Percentiles rank a stretch among this genome's conserved stretches.
Conservation (phyloP, 2,888 invertebrate species). For the Leptinotarsa peninsularis region DNA sequence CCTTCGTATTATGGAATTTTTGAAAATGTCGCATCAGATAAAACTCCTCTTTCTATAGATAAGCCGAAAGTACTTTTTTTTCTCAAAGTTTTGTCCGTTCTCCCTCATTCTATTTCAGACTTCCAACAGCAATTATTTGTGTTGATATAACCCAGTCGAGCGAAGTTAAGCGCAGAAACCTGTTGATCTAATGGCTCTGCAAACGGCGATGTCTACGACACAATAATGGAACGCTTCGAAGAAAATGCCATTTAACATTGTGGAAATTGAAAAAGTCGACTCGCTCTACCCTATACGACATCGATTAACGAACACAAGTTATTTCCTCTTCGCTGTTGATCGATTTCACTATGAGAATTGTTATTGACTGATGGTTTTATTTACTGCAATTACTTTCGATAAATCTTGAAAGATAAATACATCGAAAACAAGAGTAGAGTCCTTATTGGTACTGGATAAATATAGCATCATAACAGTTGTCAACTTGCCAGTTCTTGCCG, state of each 20-base stretch:
- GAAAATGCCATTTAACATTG: conserved; percentile 41
- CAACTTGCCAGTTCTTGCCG: too few species aligned
- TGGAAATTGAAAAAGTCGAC: conserved; percentile 46
- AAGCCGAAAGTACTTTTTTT: too few species aligned
- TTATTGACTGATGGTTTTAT: conserved; percentile 13
- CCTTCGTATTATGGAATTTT: too few species aligned
- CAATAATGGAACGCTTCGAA: conserved; percentile 49
- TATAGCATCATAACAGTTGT: background rate
- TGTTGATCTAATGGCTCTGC: conserved; percentile 50
- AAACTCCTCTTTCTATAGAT: too few species aligned
- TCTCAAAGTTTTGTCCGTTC: too few species aligned
- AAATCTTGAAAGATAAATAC: background rate
- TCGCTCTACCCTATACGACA: conserved; percentile 44
- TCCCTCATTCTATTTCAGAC: background rate
- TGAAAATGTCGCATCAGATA: too few species aligned
- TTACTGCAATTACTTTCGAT: conserved; percentile 6
- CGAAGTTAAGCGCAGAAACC: conserved; percentile 44
- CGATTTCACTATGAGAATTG: conserved; percentile 22
- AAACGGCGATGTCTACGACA: conserved; percentile 49
- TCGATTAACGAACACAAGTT: conserved; percentile 37
- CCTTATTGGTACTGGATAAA: background rate
- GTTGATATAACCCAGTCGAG: conserved; percentile 25
- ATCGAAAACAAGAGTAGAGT: background rate
- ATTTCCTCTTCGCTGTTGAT: conserved; percentile 20
- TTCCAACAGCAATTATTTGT: conserved; percentile 22